Evolutionary conservation across 2,888 invertebrate species (phyloP).

Genomic region (Epistrophe eligans): DNA sequence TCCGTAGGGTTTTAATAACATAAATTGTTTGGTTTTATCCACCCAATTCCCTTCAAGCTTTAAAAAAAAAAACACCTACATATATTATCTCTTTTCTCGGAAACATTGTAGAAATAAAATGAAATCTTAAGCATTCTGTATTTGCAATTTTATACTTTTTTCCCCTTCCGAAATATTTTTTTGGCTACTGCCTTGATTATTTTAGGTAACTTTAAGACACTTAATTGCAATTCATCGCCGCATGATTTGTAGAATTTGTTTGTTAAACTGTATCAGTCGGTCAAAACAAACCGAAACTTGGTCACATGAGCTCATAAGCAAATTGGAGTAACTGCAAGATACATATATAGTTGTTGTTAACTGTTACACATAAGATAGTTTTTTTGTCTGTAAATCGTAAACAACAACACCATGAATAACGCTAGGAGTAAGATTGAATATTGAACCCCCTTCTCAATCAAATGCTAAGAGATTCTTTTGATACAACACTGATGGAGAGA

Average conservation of each 20-base stretch:
- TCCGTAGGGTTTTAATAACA: too few species aligned
- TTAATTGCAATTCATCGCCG: conserved; percentile 46
- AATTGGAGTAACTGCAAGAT: conserved; percentile 22
- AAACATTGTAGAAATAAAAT: too few species aligned
- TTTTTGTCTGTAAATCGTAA: conserved; percentile 22
- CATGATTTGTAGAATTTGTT: conserved; percentile 69
- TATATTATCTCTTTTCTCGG: too few species aligned
- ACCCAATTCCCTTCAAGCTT: too few species aligned
- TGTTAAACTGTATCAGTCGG: conserved; percentile 50
- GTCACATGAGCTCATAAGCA: conserved; percentile 43
- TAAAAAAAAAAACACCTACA: too few species aligned
- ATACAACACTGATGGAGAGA: conserved; percentile 38
- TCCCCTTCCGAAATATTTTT: neutral
- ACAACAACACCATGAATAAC: conserved; percentile 38
- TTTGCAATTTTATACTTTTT: too few species aligned
- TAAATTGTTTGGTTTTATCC: too few species aligned
- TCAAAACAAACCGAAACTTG: conserved; percentile 58
- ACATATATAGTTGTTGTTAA: conserved; percentile 4
- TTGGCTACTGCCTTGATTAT: neutral
- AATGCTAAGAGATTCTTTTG: conserved; percentile 53
- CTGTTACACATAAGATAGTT: conserved; percentile 23
- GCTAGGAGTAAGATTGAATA: neutral
- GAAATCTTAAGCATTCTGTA: too few species aligned
- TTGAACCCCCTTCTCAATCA: neutral
- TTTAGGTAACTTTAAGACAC: neutral